phyloP scores from a whole-genome alignment of 2,113 vertebrate genomes.

The Nothoprocta perdicaria region DNA sequence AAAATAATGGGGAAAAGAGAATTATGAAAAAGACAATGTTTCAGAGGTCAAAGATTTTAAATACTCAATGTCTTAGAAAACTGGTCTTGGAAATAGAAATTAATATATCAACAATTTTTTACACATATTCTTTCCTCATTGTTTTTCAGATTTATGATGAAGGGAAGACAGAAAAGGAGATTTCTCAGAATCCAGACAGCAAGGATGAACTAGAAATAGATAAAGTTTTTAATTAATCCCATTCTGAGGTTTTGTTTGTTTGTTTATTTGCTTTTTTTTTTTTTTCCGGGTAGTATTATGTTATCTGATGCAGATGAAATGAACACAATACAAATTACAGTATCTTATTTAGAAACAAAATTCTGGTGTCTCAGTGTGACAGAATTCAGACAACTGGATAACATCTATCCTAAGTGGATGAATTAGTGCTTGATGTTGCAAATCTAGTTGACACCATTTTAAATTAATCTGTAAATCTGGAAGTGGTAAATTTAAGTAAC shows the following conservation, averaged over 20 bases:
- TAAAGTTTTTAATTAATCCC: not conserved
- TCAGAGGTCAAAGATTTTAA: not conserved
- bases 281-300: not conserved
- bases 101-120: not conserved
- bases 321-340: not conserved
- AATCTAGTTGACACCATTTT: not conserved
- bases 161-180: not conserved
- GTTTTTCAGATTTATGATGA: not conserved
- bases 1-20: not conserved
- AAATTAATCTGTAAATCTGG: not conserved
- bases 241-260: accelerated
- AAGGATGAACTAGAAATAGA: not conserved
- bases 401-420: not conserved
- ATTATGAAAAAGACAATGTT: not conserved
- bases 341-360: not conserved
- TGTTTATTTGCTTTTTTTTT: not conserved
- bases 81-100: not conserved
- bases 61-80: not conserved
- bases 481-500: not conserved
- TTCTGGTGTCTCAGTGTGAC: not conserved
- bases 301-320: not conserved
- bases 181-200: not conserved
- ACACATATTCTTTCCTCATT: not conserved
- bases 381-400: not conserved
- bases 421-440: not conserved